Percentiles rank a stretch among this genome's conserved stretches.
These are phyloP conservation scores for Seriola quinqueradiata DNA, from an alignment of 2,113 vertebrate species.

Conservation along the genomic window DNA sequence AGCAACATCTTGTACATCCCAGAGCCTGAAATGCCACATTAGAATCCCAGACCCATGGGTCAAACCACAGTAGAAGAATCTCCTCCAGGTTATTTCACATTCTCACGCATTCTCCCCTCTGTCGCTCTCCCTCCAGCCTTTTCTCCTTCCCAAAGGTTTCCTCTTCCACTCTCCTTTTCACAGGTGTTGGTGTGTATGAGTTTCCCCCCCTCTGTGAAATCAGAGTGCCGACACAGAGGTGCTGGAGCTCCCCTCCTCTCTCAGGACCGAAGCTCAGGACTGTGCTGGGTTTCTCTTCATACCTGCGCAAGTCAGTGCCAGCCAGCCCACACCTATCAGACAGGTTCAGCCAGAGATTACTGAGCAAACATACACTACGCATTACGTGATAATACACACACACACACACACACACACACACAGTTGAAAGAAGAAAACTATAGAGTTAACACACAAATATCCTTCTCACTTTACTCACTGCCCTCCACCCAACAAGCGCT, in stretches of 20 bases:
- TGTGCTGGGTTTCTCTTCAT: constrained; percentile 46
- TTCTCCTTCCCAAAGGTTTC: not conserved
- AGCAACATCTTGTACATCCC: constrained; percentile 65
- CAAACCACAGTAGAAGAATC: constrained; percentile 48
- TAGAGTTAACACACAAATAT: not conserved
- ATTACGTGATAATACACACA: constrained; percentile 1
- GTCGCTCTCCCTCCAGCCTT: not conserved
- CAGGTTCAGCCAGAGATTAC: constrained; percentile 70
- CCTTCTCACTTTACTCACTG: not conserved
- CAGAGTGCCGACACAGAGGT: not conserved
- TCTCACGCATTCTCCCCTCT: constrained; percentile 4
- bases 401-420: constrained; percentile 9
- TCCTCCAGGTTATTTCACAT: constrained; percentile 58
- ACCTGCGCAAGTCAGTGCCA: constrained; percentile 44
- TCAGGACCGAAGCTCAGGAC: constrained; percentile 16
- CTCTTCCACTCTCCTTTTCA: not conserved
- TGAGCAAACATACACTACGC: constrained; percentile 48
- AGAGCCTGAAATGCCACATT: constrained; percentile 73
- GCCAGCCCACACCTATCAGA: constrained; percentile 70
- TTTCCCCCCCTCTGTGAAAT: not conserved
- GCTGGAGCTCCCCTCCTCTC: not conserved
- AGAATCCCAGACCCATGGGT: constrained; percentile 70
- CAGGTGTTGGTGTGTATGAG: not conserved
- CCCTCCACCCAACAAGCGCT: not conserved
- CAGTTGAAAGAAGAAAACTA: not conserved